Base-by-base conservation (phyloP, 2,113 vertebrate species). In the Mastomys natalensis region DNA sequence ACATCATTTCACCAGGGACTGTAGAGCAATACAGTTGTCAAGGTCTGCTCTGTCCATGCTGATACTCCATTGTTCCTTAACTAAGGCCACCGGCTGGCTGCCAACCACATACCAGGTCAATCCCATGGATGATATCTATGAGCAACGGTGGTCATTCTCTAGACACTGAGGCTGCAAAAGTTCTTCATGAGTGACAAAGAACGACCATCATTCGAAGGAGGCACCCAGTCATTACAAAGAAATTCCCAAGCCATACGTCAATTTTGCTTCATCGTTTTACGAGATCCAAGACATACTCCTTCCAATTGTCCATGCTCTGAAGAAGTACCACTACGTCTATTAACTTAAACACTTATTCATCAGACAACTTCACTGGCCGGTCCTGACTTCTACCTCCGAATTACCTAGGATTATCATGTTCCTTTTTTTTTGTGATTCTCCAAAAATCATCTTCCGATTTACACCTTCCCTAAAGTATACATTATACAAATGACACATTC, bases 281-380 rank as follows among this genome's bases (percentile, higher is more conserved):
- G 58, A 93, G 34, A 76, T 70, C 91, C 91, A 93, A 81, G 70
- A 96, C 96, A 95, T 24, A 62, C 4, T 94, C 96, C 89, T 88
- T 95, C 92, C 84, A 89, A 89, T 91, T 96, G 97, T 97, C 62
- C 81, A 97, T 96, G 78, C 94, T 68, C 85, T 3, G 92, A 95
- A 40, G 53, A 97, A 97, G 95, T 94, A 96, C 73, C 74, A 70
- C 37, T 92, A 86, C 89, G 40, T 29, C 86, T 53, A 85, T 91
- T 95, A 95, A 93, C 88, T 87, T 40, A 37, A 76, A 87, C 92
- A 13, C 89, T 82, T 10, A 53, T 96, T 97, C 91, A 86, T 81
- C 73, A 58, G 92, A 82, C 37, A 82, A 3, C 91, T 95, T 95
- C n/a, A 88, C 92, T 87, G 92, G 16, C 84, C 40, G 8, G 0